Base-by-base conservation (phyloP, 2,888 invertebrate genomes). In the Andrena haemorrhoa region DNA sequence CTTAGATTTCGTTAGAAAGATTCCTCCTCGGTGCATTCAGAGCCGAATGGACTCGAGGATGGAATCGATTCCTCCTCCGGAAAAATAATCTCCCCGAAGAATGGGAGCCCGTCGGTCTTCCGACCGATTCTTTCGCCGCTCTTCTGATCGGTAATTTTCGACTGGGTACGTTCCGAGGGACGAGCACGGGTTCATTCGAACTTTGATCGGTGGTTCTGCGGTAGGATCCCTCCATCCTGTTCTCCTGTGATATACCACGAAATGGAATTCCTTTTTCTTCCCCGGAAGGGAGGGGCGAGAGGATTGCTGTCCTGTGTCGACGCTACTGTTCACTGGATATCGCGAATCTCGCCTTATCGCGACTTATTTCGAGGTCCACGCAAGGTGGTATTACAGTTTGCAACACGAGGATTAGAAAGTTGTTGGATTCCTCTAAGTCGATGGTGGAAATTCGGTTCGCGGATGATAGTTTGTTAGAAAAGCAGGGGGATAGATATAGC, bases 41-140 rank as follows among this genome's bases (percentile, higher is more conserved):
- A 53, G 23, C 23, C 2, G 8, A 20, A 26, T 53, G 12, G 71
- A 23, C 8, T 20, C 12, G 16, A 10, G 23, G 8, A n/a, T 23
- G 5, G 60, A 77, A 79, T 79, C 69, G 78, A 78, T 79, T 71
- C 61, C 26, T 56, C 10, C 23, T n/a, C 12, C 26, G 66, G 79
- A 53, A 66, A 79, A 79, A 79, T 79, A 79, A 79, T 79, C 79
- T 71, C 6, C 66, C 29, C 60, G 47, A 66, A 78, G 79, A 79
- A 79, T 79, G 58, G 79, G 51, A n/a, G 66, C 33, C 41, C 61
- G 75, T 35, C 29, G 70, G 49, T 79, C 56, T n/a, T 49, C 64
- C 29, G 31, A 26, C 64, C 69, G 79, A 79, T 79, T 79, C 79
- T 69, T 77, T 69, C 23, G 16, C 7, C 35, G 23, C n/a, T 53